Evolutionary conservation across 2,113 vertebrate species (phyloP).

Genomic region (Danio rerio): GRCz12tu NC_133196.1:20614501-20615000

Average conservation of each 20-base stretch:
- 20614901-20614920: conserved; percentile 97
- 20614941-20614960: conserved; percentile 78
- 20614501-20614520: conserved; percentile 33
- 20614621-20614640: conserved; percentile 18
- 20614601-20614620: neutral
- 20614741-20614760: conserved; percentile 66
- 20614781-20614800: conserved; percentile 99
- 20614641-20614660: conserved; percentile 61
- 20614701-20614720: conserved; percentile 55
- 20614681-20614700: conserved; percentile 70
- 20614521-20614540: conserved; percentile 23
- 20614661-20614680: conserved; percentile 91
- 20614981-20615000: conserved; percentile 99
- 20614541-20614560: neutral
- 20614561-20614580: neutral
- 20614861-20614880: conserved; percentile 99
- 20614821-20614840: conserved; percentile 94
- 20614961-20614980: conserved; percentile 98
- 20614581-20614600: neutral
- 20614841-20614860: conserved; percentile 99
- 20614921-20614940: conserved; percentile 89
- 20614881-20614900: conserved; percentile 99
- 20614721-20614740: conserved; percentile 69
- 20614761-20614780: conserved; percentile 89
- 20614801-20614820: conserved; percentile 98